A percentile compares a stretch with the other conserved stretches of the same genome.
Conservation (phyloP, 37 sponge, comb jelly and placozoan genomes). For the Diacarnus erythraeanus region DNA sequence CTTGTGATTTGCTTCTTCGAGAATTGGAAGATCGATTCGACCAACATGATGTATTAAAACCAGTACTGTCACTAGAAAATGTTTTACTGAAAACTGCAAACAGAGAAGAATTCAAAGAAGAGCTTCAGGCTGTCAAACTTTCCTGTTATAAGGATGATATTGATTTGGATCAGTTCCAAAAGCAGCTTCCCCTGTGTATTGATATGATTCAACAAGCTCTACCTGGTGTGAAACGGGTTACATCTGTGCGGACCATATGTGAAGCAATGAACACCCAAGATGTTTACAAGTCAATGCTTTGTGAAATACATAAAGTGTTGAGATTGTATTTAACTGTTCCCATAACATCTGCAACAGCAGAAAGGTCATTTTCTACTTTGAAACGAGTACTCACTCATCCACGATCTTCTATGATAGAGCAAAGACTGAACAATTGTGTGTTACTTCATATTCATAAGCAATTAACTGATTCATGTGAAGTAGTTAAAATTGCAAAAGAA, state of each 20-base stretch:
- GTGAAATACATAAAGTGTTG: background rate
- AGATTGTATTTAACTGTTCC: constrained; percentile 70
- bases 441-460: constrained; percentile 62
- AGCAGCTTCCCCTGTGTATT: background rate
- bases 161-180: constrained; percentile 4
- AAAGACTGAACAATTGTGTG: constrained; percentile 65
- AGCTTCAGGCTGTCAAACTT: constrained; percentile 13
- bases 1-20: constrained; percentile 38
- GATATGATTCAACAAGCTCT: constrained; percentile 11
- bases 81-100: constrained; percentile 48
- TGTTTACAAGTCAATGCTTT: background rate
- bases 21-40: constrained; percentile 20
- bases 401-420: constrained; percentile 58
- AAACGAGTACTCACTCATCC: constrained; percentile 48
- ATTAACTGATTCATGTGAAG: constrained; percentile 23
- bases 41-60: constrained; percentile 9
- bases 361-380: constrained; percentile 60
- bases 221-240: constrained; percentile 5
- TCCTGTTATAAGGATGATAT: constrained; percentile 65
- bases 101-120: constrained; percentile 16
- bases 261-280: constrained; percentile 17
- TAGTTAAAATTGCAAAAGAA: background rate
- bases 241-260: constrained; percentile 15
- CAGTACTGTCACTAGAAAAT: constrained; percentile 18
- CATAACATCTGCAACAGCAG: constrained; percentile 69